These are phyloP conservation scores for Netelia melanura DNA, from an alignment of 2,888 invertebrate species.

Conservation along the genomic window DNA sequence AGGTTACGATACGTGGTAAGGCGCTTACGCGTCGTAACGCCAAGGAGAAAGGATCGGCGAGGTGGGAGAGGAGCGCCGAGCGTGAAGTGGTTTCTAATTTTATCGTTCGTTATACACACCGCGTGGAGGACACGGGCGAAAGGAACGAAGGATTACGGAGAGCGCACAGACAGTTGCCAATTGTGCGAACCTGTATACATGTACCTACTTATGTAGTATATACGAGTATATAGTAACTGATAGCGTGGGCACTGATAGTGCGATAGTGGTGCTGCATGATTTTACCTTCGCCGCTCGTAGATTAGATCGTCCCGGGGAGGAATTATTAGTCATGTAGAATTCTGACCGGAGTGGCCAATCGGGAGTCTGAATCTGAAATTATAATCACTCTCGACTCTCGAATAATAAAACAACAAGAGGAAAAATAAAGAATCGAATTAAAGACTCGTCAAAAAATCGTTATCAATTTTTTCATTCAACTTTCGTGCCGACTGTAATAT, in stretches of 20 bases:
- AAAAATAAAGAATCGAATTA: neutral
- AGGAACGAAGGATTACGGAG: constrained; percentile 61
- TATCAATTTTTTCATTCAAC: too few species aligned
- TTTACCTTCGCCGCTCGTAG: neutral
- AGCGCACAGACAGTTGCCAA: constrained; percentile 1
- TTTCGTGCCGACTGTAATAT: too few species aligned
- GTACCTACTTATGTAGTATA: too few species aligned
- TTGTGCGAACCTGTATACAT: constrained; percentile 7
- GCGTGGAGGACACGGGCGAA: constrained; percentile 38
- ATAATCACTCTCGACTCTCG: constrained; percentile 46
- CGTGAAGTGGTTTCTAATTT: constrained; percentile 78
- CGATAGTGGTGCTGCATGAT: constrained; percentile 12
- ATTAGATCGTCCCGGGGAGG: neutral
- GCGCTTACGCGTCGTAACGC: constrained; percentile 21
- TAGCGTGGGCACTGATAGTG: constrained; percentile 36
- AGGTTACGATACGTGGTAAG: constrained; percentile 14
- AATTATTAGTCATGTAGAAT: constrained; percentile 23
- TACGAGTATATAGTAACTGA: constrained; percentile 30
- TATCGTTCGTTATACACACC: constrained; percentile 55
- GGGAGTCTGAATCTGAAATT: constrained; percentile 39
- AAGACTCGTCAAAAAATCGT: too few species aligned
- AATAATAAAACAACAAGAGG: constrained; percentile 36
- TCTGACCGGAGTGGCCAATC: neutral
- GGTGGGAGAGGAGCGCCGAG: constrained; percentile 65
- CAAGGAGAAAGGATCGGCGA: constrained; percentile 72